phyloP scores from a whole-genome alignment of 2,797 vertebrate genomes.

The Muscicapa striata region DNA sequence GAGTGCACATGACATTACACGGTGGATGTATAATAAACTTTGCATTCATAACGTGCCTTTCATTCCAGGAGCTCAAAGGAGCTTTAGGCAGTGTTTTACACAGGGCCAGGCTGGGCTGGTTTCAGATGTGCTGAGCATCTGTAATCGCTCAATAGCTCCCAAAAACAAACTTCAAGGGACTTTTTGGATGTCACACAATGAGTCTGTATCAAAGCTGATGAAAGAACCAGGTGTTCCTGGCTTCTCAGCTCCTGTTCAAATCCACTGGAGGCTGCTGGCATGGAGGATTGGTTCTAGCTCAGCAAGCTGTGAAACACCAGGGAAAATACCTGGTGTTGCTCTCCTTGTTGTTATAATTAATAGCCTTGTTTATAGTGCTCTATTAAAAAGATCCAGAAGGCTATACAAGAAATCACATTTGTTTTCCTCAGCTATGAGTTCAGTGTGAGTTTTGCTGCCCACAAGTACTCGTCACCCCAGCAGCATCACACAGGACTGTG shows the following conservation, averaged over 20 bases:
- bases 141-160: neutral
- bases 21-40: neutral
- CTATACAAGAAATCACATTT: neutral
- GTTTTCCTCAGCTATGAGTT: neutral
- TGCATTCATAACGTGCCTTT: neutral
- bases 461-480: accelerated
- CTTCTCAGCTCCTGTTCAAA: constrained; percentile 17
- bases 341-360: constrained; percentile 40
- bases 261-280: constrained; percentile 6
- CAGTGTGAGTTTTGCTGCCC: neutral
- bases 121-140: constrained; percentile 27
- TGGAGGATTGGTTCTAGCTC: constrained; percentile 38
- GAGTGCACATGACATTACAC: neutral
- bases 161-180: constrained; percentile 47
- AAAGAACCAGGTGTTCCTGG: constrained; percentile 49
- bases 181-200: neutral
- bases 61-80: neutral
- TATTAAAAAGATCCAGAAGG: constrained; percentile 28
- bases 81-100: neutral
- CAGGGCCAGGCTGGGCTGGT: neutral
- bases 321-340: constrained; percentile 15
- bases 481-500: neutral
- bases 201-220: constrained; percentile 39
- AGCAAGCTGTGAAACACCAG: constrained; percentile 2
- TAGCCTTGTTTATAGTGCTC: neutral